Percentiles rank a stretch among this genome's conserved stretches.
Conservation (phyloP, 2,888 invertebrate species). For the Lutraria lutraria region DNA sequence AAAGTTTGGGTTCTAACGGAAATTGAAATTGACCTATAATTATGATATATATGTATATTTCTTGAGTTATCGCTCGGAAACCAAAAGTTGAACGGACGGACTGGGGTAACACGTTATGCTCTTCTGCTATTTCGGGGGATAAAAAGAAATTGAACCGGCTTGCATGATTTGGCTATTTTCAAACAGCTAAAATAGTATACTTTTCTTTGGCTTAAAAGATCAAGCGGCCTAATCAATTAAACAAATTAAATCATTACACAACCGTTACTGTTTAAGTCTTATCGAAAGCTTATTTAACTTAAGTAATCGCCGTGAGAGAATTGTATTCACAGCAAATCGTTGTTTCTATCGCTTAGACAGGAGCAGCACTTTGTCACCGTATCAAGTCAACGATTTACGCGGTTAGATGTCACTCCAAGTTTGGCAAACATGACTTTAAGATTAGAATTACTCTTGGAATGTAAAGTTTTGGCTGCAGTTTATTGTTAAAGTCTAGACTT, state of each 20-base stretch:
- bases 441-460: not conserved
- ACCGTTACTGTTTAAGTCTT: not conserved
- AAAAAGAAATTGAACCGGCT: too few species aligned
- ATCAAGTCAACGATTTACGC: not conserved
- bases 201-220: not conserved
- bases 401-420: not conserved
- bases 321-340: not conserved
- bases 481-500: not conserved
- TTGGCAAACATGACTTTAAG: conserved; percentile 2
- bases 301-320: conserved; percentile 12
- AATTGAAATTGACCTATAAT: too few species aligned
- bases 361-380: not conserved
- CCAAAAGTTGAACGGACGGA: too few species aligned
- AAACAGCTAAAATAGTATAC: not conserved
- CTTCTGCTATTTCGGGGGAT: too few species aligned
- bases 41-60: too few species aligned
- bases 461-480: not conserved
- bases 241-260: not conserved
- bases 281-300: conserved; percentile 15
- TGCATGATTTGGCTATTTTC: not conserved
- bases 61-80: too few species aligned
- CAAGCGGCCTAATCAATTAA: not conserved
- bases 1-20: too few species aligned
- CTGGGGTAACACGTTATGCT: too few species aligned
- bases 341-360: not conserved